These are phyloP conservation scores for Chlorops oryzae DNA, from an alignment of 1,140 invertebrate species.

Conservation along the genomic window DNA sequence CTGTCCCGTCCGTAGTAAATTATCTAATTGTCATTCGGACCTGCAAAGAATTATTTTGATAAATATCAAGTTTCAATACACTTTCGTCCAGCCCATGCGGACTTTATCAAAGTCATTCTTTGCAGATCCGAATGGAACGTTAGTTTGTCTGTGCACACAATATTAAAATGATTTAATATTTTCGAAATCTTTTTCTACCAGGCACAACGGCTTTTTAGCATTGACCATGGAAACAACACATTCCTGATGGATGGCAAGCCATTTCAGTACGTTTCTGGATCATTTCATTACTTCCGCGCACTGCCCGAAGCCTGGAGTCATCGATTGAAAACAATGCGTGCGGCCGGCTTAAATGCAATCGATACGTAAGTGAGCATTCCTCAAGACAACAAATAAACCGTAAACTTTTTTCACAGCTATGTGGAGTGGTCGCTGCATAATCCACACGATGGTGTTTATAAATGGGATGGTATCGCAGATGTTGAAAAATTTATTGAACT, in stretches of 20 bases:
- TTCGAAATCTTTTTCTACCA: too few species aligned
- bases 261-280: constrained; percentile 76
- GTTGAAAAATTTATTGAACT: constrained; percentile 55
- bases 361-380: constrained; percentile 76
- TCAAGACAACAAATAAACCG: too few species aligned
- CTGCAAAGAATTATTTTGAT: too few species aligned
- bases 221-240: constrained; percentile 64
- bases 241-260: constrained; percentile 76
- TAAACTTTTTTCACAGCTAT: constrained; percentile 66
- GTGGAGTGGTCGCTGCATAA: constrained; percentile 90
- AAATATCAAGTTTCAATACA: too few species aligned
- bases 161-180: too few species aligned
- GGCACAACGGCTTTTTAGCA: constrained; percentile 32
- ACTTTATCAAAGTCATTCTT: too few species aligned
- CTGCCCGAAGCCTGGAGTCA: constrained; percentile 75
- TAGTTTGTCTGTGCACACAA: too few species aligned
- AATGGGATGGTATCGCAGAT: constrained; percentile 65
- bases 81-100: too few species aligned
- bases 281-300: constrained; percentile 83
- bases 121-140: too few species aligned
- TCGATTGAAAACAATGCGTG: constrained; percentile 68
- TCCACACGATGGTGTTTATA: constrained; percentile 59
- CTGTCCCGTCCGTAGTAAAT: too few species aligned
- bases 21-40: too few species aligned
- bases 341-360: constrained; percentile 81